These are phyloP conservation scores for Sphaeramia orbicularis DNA, from an alignment of 2,797 vertebrate species.

Conservation along the genomic window DNA sequence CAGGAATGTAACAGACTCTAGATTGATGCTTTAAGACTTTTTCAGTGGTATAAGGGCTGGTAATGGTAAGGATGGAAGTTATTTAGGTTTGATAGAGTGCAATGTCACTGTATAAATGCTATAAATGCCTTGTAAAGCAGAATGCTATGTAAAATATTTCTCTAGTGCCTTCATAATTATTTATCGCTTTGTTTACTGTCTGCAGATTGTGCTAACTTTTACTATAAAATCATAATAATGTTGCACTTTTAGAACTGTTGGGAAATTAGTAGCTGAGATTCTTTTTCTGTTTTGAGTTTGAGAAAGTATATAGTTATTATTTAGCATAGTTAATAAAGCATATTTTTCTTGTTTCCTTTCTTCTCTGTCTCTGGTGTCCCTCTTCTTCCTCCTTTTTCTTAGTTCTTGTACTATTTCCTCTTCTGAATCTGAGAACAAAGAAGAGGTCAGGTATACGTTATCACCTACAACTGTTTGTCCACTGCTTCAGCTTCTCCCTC, in stretches of 20 bases:
- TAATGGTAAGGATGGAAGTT: too few species aligned
- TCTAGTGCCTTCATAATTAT: slow-evolving; percentile 44
- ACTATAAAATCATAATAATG: slow-evolving; percentile 2
- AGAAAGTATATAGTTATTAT: slow-evolving; percentile 27
- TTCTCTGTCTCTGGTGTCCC: slow-evolving; percentile 46
- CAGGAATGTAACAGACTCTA: too few species aligned
- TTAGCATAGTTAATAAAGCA: slow-evolving; percentile 56
- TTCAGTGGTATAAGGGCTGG: too few species aligned
- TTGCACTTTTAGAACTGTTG: slow-evolving; percentile 22
- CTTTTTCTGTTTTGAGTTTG: slow-evolving; percentile 49
- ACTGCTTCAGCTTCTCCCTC: background rate
- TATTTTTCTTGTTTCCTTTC: slow-evolving; percentile 48
- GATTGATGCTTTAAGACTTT: too few species aligned
- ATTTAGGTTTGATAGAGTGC: too few species aligned
- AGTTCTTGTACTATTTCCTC: slow-evolving; percentile 18
- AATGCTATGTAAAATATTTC: slow-evolving; percentile 59
- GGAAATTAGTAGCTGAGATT: slow-evolving; percentile 13
- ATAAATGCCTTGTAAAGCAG: too few species aligned
- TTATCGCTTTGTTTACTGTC: slow-evolving; percentile 48
- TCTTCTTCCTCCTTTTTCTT: slow-evolving; percentile 12
- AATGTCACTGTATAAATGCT: too few species aligned
- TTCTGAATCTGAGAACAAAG: slow-evolving; percentile 39
- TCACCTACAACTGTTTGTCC: background rate
- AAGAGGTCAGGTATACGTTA: slow-evolving; percentile 51
- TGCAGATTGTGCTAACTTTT: slow-evolving; percentile 4